Conservation (phyloP, 1,140 invertebrate species). For the Pristionchus pacificus region DNA sequence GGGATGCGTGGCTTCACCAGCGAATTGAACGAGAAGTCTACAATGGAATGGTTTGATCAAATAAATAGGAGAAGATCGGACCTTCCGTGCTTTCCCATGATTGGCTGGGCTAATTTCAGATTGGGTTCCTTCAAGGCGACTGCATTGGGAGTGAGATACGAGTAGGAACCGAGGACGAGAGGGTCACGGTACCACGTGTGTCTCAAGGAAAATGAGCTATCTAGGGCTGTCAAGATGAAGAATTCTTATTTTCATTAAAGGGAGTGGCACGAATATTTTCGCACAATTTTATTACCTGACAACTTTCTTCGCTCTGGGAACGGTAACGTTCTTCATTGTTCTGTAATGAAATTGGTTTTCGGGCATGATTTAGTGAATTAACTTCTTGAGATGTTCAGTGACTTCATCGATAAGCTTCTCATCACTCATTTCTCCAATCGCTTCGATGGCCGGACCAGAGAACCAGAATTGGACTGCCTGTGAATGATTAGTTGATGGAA, state of each 20-base stretch:
- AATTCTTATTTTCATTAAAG: no score
- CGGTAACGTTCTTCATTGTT: neutral
- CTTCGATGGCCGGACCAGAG: no score
- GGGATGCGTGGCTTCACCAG: constrained; percentile 31
- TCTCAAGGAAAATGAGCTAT: constrained; percentile 14
- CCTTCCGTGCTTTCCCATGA: neutral
- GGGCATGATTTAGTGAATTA: no score
- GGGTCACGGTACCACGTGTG: constrained; percentile 19
- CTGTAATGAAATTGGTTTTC: no score
- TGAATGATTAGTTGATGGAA: no score
- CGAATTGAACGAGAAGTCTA: constrained; percentile 24
- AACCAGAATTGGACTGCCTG: no score
- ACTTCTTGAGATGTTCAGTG: no score
- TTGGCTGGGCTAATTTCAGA: constrained; percentile 4
- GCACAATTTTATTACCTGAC: constrained; percentile 1
- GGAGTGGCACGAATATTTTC: constrained; percentile 3
- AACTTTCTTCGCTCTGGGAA: constrained; percentile 2
- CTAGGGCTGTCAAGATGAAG: no score
- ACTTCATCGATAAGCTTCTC: no score
- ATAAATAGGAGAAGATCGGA: neutral
- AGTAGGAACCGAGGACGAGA: constrained; percentile 13
- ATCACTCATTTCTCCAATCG: no score
- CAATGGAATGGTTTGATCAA: neutral
- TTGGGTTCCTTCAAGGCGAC: neutral
- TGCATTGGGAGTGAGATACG: constrained; percentile 12